Evolutionary conservation across 2,888 invertebrate genomes (phyloP), one percentile per base, ranked within the genome.

Genomic region (Caenorhabditis becei): DNA sequence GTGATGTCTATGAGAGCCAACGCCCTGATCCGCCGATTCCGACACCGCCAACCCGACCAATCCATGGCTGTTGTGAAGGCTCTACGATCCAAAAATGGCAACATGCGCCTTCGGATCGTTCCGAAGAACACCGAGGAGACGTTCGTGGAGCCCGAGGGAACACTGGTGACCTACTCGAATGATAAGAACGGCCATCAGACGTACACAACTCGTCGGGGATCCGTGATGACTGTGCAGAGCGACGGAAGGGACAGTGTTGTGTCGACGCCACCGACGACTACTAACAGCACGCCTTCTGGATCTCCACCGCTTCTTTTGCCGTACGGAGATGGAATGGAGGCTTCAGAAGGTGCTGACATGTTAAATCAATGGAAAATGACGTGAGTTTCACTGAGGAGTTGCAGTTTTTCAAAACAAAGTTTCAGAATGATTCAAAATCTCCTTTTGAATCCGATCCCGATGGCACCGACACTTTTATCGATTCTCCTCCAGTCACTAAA

Each of bases 1-100:
- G 85, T 89, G 51, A 88, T 89, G 86, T 67, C 65, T 47, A 84
- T 89, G 78, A 77, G 89, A 20, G 87, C 87, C 11, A 86, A 84
- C 53, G 89, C 89, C 7, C 82, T 89, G 18, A 85, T 88, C 37
- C 82, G 89, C 16, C 80, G 88, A 2, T 89, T 89, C 79, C 83
- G 86, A 28, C 82, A 85, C 70, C 83, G 88, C 53, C 80, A 83
- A 51, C 85, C 86, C 14, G 83, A 80, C 24, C 69, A 86, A 23
- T 65, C 74, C 7, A 67, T 58, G 23, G 87, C 87, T 1, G 83
- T 87, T 14, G 74, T 87, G 18, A 77, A 84, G 62, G 83, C 85
- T 14, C 75, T 87, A 18, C 80, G 83, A 10, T 83, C 83, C 1
- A 87, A 87, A 69, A 87, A 87, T 56, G 87, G 87, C 8, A 87